phyloP scores from a whole-genome alignment of 2,797 vertebrate genomes.

The Parauchenoglanis punctatus region DNA sequence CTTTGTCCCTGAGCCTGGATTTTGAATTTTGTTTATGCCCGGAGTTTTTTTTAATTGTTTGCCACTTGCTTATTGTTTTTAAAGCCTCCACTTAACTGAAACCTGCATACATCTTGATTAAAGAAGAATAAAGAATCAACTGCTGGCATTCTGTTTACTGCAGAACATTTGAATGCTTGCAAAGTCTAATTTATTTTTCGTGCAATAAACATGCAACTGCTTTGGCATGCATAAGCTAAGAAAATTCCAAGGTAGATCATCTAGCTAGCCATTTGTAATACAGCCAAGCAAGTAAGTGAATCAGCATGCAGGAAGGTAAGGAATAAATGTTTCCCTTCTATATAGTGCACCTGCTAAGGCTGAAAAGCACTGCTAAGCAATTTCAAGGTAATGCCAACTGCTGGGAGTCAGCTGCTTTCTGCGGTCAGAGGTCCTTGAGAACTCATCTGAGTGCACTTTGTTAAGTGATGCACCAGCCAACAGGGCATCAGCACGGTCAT shows the following conservation, averaged over 20 bases:
- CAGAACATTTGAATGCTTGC: conserved; percentile 19
- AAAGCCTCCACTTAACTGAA: background rate
- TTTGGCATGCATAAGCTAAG: conserved; percentile 8
- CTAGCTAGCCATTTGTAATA: background rate
- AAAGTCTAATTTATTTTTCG: conserved; percentile 13
- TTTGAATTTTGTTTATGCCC: background rate
- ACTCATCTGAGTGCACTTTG: conserved; percentile 11
- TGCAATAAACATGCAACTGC: conserved; percentile 2
- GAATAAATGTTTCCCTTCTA: background rate
- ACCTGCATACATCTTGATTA: background rate
- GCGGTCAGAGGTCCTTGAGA: conserved; percentile 23
- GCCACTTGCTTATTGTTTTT: background rate
- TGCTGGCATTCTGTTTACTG: background rate
- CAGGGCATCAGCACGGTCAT: conserved; percentile 15
- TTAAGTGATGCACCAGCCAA: conserved; percentile 33
- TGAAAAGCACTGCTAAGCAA: conserved; percentile 4
- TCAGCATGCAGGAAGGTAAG: conserved; percentile 1
- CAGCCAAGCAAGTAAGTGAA: background rate
- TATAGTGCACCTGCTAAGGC: conserved; percentile 1
- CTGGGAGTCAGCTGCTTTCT: conserved; percentile 24
- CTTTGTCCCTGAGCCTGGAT: background rate
- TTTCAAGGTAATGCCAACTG: conserved; percentile 19
- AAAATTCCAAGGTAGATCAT: background rate
- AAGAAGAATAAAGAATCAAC: background rate
- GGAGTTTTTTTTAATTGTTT: background rate